A percentile compares a stretch with the other conserved stretches of the same genome.
Conservation (phyloP, 2,888 invertebrate species). For the Himalopsyche tibetana region DNA sequence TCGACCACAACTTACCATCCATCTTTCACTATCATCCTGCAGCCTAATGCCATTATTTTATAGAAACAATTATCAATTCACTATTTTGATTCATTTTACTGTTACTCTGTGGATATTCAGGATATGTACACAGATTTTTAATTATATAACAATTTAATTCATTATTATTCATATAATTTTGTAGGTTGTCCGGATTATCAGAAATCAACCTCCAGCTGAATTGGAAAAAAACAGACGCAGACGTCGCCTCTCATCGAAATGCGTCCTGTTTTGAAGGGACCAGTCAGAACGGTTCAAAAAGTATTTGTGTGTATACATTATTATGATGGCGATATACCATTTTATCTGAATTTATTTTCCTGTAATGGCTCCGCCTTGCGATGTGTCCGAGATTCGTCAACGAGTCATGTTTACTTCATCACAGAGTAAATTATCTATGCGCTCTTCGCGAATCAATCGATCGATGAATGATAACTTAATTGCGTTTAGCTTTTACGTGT, state of each 20-base stretch:
- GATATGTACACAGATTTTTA: background rate
- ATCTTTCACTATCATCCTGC: too few relatives aligned
- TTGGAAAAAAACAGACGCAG: constrained; percentile 81
- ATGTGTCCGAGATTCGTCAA: constrained; percentile 32
- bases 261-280: constrained; percentile 72
- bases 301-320: constrained; percentile 31
- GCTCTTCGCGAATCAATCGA: constrained; percentile 13
- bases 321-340: constrained; percentile 46
- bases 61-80: background rate
- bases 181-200: constrained; percentile 86
- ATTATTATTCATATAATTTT: constrained; percentile 58
- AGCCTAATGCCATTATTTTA: too few relatives aligned
- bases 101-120: background rate
- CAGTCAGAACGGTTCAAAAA: background rate
- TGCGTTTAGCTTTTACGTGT: background rate
- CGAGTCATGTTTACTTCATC: constrained; percentile 25
- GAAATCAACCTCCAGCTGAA: constrained; percentile 85
- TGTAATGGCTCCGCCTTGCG: constrained; percentile 14
- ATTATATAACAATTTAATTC: too few relatives aligned
- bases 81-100: background rate
- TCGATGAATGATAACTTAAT: background rate
- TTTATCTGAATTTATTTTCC: constrained; percentile 48
- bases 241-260: constrained; percentile 74
- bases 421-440: constrained; percentile 35
- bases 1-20: too few relatives aligned